A percentile compares a stretch with the other conserved stretches of the same genome.
Evolutionary conservation across 2,113 vertebrate species (phyloP).

Genomic region (Burhinus oedicnemus): DNA sequence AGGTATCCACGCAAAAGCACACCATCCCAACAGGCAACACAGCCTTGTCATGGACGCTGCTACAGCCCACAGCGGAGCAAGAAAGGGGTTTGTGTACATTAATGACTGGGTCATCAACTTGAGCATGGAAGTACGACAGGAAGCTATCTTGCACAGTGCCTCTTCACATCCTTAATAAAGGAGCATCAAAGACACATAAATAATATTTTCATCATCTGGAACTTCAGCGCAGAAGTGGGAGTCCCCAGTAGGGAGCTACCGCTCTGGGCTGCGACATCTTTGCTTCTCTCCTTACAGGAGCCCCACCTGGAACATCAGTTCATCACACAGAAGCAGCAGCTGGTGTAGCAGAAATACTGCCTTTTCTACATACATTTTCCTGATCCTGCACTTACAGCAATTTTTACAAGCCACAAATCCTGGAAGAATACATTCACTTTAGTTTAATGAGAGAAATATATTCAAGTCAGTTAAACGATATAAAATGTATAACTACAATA

Average conservation of each 20-base stretch:
- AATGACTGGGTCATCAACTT: not conserved
- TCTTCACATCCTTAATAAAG: not conserved
- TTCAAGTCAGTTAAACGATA: not conserved
- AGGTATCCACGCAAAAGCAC: not conserved
- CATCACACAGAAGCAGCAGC: not conserved
- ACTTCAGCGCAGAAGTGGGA: not conserved
- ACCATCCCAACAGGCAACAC: not conserved
- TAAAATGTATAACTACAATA: not conserved
- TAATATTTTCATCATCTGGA: not conserved
- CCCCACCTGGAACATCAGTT: not conserved
- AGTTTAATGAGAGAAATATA: not conserved
- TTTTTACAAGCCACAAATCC: not conserved
- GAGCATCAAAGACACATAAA: not conserved
- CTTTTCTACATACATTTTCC: not conserved
- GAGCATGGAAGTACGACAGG: not conserved
- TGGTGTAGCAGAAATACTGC: not conserved
- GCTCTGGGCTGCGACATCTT: not conserved
- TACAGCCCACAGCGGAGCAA: too few species aligned
- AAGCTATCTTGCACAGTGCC: not conserved
- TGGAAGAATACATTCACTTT: not conserved
- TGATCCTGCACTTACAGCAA: not conserved
- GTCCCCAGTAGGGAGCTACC: not conserved
- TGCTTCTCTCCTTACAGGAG: not conserved
- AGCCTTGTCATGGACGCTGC: not conserved
- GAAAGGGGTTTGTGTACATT: not conserved